Evolutionary conservation across 2,797 vertebrate genomes (phyloP).

Genomic region (Sebastes kiyomatsui): DNA sequence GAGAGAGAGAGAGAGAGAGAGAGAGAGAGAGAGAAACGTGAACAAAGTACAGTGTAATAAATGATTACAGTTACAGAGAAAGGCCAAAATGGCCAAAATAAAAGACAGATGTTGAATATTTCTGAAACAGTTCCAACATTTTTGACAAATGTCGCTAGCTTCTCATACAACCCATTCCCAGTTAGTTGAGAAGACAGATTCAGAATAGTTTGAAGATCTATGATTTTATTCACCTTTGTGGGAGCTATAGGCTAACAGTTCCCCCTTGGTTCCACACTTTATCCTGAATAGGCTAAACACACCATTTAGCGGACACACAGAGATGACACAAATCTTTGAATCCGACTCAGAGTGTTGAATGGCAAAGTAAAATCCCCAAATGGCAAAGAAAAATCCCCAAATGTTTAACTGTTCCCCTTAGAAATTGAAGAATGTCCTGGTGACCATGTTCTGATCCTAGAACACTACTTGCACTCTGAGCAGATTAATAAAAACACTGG

Average conservation of each 20-base stretch:
- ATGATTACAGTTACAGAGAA: neutral
- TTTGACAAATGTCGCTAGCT: neutral
- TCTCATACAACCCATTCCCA: neutral
- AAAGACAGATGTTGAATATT: neutral
- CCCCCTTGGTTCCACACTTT: neutral
- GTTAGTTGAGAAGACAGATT: neutral
- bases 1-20: too few relatives aligned
- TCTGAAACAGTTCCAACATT: neutral
- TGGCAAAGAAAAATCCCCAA: neutral
- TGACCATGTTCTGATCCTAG: neutral
- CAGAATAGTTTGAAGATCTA: neutral
- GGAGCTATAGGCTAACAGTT: neutral
- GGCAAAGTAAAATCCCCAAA: neutral
- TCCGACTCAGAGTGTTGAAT: neutral
- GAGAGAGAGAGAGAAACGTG: too few relatives aligned
- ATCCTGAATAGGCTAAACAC: neutral
- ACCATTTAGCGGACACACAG: neutral
- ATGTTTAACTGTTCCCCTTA: neutral
- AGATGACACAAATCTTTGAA: neutral
- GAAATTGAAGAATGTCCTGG: neutral
- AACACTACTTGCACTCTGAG: conserved; percentile 6
- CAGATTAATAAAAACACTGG: neutral
- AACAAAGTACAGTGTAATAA: neutral
- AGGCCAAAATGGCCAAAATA: neutral
- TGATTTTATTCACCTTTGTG: neutral